These are phyloP conservation scores for Dolichotis patagonum DNA, from an alignment of 2,113 vertebrate genomes.

Conservation along the genomic window DNA sequence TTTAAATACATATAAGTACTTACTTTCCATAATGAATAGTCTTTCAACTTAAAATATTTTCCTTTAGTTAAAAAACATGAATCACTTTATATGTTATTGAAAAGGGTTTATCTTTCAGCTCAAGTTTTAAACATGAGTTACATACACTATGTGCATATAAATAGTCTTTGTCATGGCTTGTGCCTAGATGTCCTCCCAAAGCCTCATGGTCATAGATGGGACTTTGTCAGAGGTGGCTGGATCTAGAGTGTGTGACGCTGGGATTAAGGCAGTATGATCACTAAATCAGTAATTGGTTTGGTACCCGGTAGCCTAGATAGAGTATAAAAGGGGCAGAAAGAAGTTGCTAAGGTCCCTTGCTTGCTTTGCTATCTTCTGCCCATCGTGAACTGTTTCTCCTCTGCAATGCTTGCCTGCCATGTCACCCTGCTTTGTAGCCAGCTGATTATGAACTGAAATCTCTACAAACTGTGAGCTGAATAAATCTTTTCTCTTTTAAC, in stretches of 20 bases:
- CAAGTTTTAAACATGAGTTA: not conserved
- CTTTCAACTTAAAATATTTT: slow-evolving; percentile 30
- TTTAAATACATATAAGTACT: slow-evolving; percentile 21
- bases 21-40: not conserved
- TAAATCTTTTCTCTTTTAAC: not conserved
- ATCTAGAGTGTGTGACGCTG: not conserved
- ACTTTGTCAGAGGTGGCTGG: not conserved
- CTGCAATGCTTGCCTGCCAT: not conserved
- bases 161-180: not conserved
- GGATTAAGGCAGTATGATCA: not conserved
- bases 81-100: not conserved
- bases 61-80: not conserved
- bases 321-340: not conserved
- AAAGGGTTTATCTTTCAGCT: slow-evolving; percentile 25
- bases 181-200: not conserved
- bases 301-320: not conserved
- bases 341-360: not conserved
- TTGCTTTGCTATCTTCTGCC: not conserved
- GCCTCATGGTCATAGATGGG: not conserved
- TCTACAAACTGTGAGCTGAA: not conserved
- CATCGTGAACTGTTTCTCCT: not conserved
- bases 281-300: not conserved
- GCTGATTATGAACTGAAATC: not conserved
- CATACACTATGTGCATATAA: not conserved
- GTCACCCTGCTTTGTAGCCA: not conserved